Conservation (phyloP, 2,888 invertebrate species). For the Tuta absoluta region DNA sequence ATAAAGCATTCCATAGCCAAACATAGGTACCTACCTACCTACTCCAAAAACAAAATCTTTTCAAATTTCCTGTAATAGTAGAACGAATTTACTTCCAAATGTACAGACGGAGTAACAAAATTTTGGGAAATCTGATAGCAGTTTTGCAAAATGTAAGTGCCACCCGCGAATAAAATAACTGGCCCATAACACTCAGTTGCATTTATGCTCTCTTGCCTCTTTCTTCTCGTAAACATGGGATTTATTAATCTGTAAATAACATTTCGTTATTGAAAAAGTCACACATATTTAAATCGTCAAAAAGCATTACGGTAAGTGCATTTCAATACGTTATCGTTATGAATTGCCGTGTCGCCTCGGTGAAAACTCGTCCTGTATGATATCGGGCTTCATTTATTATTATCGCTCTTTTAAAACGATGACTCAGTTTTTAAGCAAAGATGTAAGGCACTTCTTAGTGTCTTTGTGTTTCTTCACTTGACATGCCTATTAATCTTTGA, state of each 20-base stretch:
- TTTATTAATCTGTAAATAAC: slow-evolving; percentile 56
- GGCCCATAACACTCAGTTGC: slow-evolving; percentile 46
- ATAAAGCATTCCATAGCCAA: no score
- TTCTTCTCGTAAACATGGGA: slow-evolving; percentile 43
- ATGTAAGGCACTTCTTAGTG: slow-evolving; percentile 34
- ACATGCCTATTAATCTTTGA: not conserved
- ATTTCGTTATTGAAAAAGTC: slow-evolving; percentile 43
- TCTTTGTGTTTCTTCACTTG: slow-evolving; percentile 21
- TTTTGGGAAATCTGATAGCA: slow-evolving; percentile 41
- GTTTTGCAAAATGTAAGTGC: slow-evolving; percentile 47
- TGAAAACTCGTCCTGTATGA: slow-evolving; percentile 55
- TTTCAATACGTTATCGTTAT: slow-evolving; percentile 66
- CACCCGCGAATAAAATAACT: slow-evolving; percentile 52
- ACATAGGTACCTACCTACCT: no score
- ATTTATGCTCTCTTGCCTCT: slow-evolving; percentile 40
- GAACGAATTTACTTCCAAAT: no score
- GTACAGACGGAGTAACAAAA: no score
- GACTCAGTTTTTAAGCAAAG: slow-evolving; percentile 40
- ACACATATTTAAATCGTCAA: slow-evolving; percentile 56
- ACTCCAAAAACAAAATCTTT: not conserved
- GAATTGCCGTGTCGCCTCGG: slow-evolving; percentile 53
- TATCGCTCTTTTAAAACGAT: slow-evolving; percentile 50
- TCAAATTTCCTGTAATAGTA: no score
- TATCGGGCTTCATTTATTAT: slow-evolving; percentile 52
- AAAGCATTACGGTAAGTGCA: slow-evolving; percentile 59